Percentiles rank a stretch among this genome's conserved stretches.
Conservation (phyloP, 1,140 invertebrate species). For the Lasioglossum albipes region DNA sequence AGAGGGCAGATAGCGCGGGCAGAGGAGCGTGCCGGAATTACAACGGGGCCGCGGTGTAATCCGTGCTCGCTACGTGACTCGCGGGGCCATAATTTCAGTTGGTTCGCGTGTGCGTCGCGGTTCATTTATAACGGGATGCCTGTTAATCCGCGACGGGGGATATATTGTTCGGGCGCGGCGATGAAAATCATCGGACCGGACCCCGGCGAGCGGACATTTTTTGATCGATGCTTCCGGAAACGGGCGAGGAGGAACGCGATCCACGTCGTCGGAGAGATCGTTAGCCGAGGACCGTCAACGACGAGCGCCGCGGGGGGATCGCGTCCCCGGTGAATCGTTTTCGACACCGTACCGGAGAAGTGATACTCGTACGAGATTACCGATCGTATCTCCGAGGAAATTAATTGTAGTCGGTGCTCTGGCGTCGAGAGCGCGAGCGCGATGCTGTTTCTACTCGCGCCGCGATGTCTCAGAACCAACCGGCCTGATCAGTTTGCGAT, state of each 20-base stretch:
- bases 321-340: conserved; percentile 1
- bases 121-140: conserved; percentile 24
- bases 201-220: neutral
- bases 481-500: neutral
- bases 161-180: neutral
- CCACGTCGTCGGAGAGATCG: neutral
- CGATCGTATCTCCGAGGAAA: conserved; percentile 3
- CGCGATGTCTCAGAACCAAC: neutral
- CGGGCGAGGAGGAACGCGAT: no score
- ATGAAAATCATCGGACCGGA: conserved; percentile 6
- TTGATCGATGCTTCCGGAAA: conserved; percentile 12
- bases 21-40: neutral
- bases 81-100: conserved; percentile 8
- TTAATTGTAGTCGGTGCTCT: conserved; percentile 19
- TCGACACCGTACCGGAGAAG: neutral
- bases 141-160: conserved; percentile 23
- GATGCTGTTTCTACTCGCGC: neutral
- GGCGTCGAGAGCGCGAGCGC: no score
- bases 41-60: neutral
- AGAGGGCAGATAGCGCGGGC: conserved; percentile 29
- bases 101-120: conserved; percentile 29
- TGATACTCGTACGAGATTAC: conserved; percentile 11
- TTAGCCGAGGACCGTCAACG: neutral
- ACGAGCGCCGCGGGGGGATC: neutral
- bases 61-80: conserved; percentile 1